phyloP scores from a whole-genome alignment of 2,888 invertebrate species.

The Lathronympha strigana region DNA sequence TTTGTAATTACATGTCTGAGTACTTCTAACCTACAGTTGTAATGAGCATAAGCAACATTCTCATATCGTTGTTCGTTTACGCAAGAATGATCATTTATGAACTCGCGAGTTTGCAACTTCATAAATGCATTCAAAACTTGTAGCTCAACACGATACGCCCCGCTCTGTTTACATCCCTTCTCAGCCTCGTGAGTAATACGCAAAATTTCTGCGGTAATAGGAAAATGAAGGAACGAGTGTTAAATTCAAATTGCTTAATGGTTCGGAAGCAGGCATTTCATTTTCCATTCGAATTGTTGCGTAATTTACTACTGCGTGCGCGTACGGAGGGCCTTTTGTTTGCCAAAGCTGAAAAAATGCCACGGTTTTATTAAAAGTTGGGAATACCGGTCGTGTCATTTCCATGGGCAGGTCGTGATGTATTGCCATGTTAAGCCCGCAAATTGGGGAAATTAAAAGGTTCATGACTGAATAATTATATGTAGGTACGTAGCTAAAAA shows the following conservation, averaged over 20 bases:
- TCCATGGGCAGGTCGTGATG: slow-evolving; percentile 41
- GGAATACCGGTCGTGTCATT: slow-evolving; percentile 42
- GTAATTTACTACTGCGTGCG: slow-evolving; percentile 77
- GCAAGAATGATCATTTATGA: slow-evolving; percentile 24
- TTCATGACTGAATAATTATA: slow-evolving; percentile 14
- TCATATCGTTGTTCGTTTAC: slow-evolving; percentile 15
- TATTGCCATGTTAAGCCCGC: slow-evolving; percentile 27
- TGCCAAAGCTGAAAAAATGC: slow-evolving; percentile 60
- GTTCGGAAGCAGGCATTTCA: slow-evolving; percentile 81
- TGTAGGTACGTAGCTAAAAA: not conserved
- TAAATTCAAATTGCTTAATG: slow-evolving; percentile 83
- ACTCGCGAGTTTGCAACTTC: slow-evolving; percentile 11
- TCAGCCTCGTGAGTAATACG: slow-evolving; percentile 59
- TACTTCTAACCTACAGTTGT: not conserved
- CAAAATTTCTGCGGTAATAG: slow-evolving; percentile 75
- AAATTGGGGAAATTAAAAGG: slow-evolving; percentile 36
- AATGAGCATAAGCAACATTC: slow-evolving; percentile 1
- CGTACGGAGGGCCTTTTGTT: slow-evolving; percentile 72
- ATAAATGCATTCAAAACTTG: slow-evolving; percentile 24
- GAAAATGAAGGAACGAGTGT: slow-evolving; percentile 83
- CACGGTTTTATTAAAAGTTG: slow-evolving; percentile 42
- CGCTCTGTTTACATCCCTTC: slow-evolving; percentile 39
- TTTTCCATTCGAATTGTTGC: slow-evolving; percentile 81
- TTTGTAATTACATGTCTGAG: not conserved
- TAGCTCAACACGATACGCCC: slow-evolving; percentile 24